phyloP scores from a whole-genome alignment of 2,888 invertebrate genomes.

The Nomada flava region DNA sequence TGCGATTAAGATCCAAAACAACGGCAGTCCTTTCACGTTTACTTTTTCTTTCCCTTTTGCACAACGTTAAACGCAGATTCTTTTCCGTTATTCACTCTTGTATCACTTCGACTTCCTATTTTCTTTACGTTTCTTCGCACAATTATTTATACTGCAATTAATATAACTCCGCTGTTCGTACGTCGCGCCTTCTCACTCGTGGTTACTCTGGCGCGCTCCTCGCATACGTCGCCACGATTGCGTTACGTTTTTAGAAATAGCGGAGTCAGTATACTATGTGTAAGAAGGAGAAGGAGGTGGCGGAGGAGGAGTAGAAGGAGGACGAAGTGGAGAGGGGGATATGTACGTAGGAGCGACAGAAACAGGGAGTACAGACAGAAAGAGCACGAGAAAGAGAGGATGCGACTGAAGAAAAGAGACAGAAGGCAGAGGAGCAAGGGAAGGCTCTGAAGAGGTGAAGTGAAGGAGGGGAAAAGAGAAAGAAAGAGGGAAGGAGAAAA shows the following conservation, averaged over 20 bases:
- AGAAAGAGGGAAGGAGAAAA: constrained; percentile 17
- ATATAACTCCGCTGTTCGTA: constrained; percentile 42
- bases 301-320: constrained; percentile 20
- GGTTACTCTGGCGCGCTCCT: constrained; percentile 56
- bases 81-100: constrained; percentile 44
- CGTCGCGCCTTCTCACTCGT: constrained; percentile 58
- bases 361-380: constrained; percentile 17
- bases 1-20: constrained; percentile 54
- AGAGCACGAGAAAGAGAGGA: neutral
- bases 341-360: constrained; percentile 30
- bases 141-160: constrained; percentile 19
- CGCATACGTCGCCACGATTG: constrained; percentile 67
- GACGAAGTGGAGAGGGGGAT: constrained; percentile 19
- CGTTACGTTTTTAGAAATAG: constrained; percentile 68
- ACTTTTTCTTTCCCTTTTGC: constrained; percentile 22
- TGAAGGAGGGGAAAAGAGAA: constrained; percentile 20
- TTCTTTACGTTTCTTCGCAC: constrained; percentile 28
- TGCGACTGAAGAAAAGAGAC: constrained; percentile 2
- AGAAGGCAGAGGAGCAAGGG: neutral
- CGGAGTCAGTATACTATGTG: constrained; percentile 57
- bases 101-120: constrained; percentile 39
- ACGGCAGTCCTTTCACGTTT: constrained; percentile 44
- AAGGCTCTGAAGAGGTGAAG: neutral
- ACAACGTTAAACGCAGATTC: constrained; percentile 47
- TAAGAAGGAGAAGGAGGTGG: constrained; percentile 37